Base-by-base conservation (phyloP, 2,797 vertebrate genomes). In the Bovichtus variegatus region DNA sequence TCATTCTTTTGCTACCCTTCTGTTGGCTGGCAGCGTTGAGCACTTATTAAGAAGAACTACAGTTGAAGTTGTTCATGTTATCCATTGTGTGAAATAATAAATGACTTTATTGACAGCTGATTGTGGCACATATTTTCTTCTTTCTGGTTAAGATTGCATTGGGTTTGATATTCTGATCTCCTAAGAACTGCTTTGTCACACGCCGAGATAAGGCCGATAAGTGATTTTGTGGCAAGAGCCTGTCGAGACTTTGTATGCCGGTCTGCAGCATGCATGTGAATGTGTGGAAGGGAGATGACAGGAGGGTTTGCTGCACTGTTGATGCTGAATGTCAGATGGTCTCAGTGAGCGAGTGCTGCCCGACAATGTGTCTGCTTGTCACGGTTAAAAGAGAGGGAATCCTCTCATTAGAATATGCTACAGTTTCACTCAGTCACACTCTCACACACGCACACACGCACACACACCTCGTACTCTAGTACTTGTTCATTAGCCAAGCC, bases 21-120 rank as follows among this genome's bases (percentile, higher is more conserved):
- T 96, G 96, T 96, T 93, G 98, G 97, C 96, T 97, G 97, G 97
- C 97, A 97, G 96, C 95, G 90, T 97, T 97, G 96, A 98, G 97
- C 96, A 97, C 97, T 99, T 99, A 97, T 93, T 97, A 96, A 96
- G 95, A 97, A 95, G 95, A 96, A 95, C 95, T 96, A 96, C 96
- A 92, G 95, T 97, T 95, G 96, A 97, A 97, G 97, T 97, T 98
- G 97, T 99, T 99, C 97, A 98, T 99, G 97, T 99, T 98, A 99
- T 98, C 97, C 97, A 98, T 99, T 99, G 98, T 99, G 98, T 99
- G 97, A 98, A 99, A 97, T 97, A 98, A 99, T 96, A 96, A 96
- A 96, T 95, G 94, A 96, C 93, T 96, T 95, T 96, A 96, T 96
- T 93, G 93, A 94, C 94, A 93, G 91, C 82, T 93, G 61, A 87